phyloP scores from a whole-genome alignment of 1,140 invertebrate genomes.

The Drosophila carrolli region DNA sequence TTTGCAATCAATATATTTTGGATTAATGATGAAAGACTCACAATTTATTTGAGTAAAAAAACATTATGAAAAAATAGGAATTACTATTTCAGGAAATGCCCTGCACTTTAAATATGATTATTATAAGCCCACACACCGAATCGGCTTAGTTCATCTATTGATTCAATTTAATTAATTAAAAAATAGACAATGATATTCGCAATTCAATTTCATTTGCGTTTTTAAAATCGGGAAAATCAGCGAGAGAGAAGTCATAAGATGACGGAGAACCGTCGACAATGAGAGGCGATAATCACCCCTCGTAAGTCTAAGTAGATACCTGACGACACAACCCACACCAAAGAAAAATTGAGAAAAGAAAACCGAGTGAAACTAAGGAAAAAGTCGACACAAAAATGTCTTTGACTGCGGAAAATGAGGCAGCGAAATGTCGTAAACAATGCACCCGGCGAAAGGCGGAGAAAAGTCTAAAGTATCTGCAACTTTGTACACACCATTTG shows the following conservation, averaged over 20 bases:
- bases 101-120: too few species aligned
- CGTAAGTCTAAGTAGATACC: conserved; percentile 21
- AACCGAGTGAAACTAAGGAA: conserved; percentile 74
- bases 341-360: conserved; percentile 43
- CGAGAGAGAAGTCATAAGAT: not conserved
- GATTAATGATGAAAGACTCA: too few species aligned
- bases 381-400: conserved; percentile 78
- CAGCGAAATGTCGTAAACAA: conserved; percentile 79
- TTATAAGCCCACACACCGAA: too few species aligned
- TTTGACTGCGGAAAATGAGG: conserved; percentile 77
- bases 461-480: conserved; percentile 57
- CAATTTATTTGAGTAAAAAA: too few species aligned
- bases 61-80: too few species aligned
- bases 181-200: not conserved
- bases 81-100: too few species aligned
- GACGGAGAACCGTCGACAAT: not conserved
- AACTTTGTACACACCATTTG: conserved; percentile 23
- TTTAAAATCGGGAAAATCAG: not conserved
- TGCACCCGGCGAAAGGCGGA: conserved; percentile 73
- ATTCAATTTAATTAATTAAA: too few species aligned
- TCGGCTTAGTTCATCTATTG: too few species aligned
- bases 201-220: not conserved
- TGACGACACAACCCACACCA: conserved; percentile 61
- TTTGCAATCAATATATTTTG: too few species aligned
- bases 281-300: conserved; percentile 49